Evolutionary conservation across 2,888 invertebrate genomes (phyloP), one percentile per base, ranked within the genome.

Genomic region (Meta bourneti): DNA sequence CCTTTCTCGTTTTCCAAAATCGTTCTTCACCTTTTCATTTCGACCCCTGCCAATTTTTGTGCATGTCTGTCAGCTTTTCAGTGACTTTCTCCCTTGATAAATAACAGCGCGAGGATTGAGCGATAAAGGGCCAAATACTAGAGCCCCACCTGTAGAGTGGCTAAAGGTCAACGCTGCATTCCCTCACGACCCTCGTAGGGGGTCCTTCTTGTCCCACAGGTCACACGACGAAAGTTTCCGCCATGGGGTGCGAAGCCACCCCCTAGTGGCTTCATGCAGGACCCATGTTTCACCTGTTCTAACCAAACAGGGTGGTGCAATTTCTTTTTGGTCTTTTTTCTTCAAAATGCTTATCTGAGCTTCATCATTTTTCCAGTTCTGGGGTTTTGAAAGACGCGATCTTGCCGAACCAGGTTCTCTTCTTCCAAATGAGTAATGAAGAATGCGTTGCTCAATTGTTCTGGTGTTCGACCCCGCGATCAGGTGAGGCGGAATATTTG

Each of bases 201-300:
- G 85, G 85, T 84, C 70, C 51, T 48, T 61, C 49, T 48, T 52
- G 79, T 61, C 77, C 78, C 89, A 90, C 61, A 72, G 89, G 89
- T 90, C 89, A 84, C 72, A 83, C 84, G 89, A 90, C 89, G 89
- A 90, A 90, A 90, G 89, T 90, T 90, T 71, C 78, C 83, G 79
- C 72, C 84, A 84, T 83, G 89, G 89, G 89, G 83, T 83, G 89
- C 89, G 89, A 89, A 71, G 61, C 83, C 69, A 69, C 85, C 85
- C 85, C 77, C 34, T 75, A 52, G 84, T 85, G 86, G 79, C 78
- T 51, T 87, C 80, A 87, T 74, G 80, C 72, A 80, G 79, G 54
- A 74, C 87, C 87, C 52, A 80, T 70, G 87, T n/a, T n/a, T n/a
- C n/a, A n/a, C n/a, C n/a, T n/a, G n/a, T 74, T 79, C 48, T 54